Percentiles rank a stretch among this genome's conserved stretches.
These are phyloP conservation scores for Chloromyia formosa DNA, from an alignment of 2,888 invertebrate species.

Conservation along the genomic window DNA sequence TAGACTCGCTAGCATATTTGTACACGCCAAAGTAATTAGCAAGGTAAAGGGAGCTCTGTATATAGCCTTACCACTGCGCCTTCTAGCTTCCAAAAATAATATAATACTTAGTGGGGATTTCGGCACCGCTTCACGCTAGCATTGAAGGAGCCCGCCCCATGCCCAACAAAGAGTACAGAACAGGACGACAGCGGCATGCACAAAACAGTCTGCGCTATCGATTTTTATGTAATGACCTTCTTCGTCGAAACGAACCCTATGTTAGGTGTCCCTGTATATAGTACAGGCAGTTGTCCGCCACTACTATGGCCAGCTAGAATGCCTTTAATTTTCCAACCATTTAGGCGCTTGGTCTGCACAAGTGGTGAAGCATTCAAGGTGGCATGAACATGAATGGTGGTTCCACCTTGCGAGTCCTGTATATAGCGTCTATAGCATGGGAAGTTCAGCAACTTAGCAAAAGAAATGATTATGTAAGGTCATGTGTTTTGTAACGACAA, in stretches of 20 bases:
- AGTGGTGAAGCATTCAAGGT: slow-evolving; percentile 3
- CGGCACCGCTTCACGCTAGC: neutral
- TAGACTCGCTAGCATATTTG: neutral
- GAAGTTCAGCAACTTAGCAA: slow-evolving; percentile 10
- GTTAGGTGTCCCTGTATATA: neutral
- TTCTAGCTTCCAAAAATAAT: neutral
- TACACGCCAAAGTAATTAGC: neutral
- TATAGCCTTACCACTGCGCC: neutral
- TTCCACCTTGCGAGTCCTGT: neutral
- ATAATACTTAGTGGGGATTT: neutral
- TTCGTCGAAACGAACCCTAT: slow-evolving; percentile 14
- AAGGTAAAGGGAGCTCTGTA: neutral
- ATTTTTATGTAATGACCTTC: slow-evolving; percentile 37
- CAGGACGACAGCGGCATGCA: slow-evolving; percentile 8
- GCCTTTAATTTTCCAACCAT: slow-evolving; percentile 8
- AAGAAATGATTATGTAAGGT: slow-evolving; percentile 24
- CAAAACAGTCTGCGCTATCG: slow-evolving; percentile 38
- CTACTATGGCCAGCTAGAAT: neutral
- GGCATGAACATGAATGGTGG: no score
- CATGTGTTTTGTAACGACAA: slow-evolving; percentile 10
- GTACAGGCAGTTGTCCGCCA: slow-evolving; percentile 1
- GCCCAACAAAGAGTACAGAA: neutral
- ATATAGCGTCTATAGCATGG: neutral
- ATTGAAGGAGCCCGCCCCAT: neutral
- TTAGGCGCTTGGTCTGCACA: neutral